phyloP scores from a whole-genome alignment of 2,888 invertebrate species.

The Quadroppia sp. region DNA sequence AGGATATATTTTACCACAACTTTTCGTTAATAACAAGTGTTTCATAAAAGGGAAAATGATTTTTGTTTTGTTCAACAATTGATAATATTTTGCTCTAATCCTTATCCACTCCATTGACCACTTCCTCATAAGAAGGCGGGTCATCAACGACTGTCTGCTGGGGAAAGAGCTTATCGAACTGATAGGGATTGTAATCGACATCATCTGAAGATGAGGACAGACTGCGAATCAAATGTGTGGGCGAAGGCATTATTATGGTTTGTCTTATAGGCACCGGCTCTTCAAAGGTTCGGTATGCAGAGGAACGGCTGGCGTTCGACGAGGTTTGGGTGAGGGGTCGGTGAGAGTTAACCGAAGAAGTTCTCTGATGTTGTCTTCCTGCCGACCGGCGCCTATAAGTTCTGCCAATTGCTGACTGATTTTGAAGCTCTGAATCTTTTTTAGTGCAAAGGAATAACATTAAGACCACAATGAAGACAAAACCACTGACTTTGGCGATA shows the following conservation, averaged over 20 bases:
- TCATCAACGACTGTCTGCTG: constrained; percentile 30
- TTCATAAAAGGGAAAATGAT: not conserved
- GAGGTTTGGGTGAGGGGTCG: constrained; percentile 34
- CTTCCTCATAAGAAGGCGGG: constrained; percentile 34
- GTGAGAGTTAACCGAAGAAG: constrained; percentile 17
- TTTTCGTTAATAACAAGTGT: not conserved
- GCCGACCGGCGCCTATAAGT: not conserved
- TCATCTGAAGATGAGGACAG: constrained; percentile 21
- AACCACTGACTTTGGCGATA: constrained; percentile 11
- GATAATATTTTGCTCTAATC: not conserved
- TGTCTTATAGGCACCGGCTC: constrained; percentile 17
- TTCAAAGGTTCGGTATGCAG: constrained; percentile 24
- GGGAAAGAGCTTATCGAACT: constrained; percentile 25
- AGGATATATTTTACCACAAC: too few relatives aligned
- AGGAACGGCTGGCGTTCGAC: constrained; percentile 21
- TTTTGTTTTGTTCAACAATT: not conserved
- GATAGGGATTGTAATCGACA: constrained; percentile 26
- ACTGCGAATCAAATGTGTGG: not conserved
- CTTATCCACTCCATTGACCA: not conserved
- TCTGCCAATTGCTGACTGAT: not conserved
- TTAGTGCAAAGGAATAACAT: constrained; percentile 30
- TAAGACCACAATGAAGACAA: constrained; percentile 9
- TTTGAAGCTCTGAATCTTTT: not conserved
- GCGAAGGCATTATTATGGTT: constrained; percentile 17
- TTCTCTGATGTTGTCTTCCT: not conserved